These are phyloP conservation scores for Butorides virescens DNA, from an alignment of 2,113 vertebrate species.

Conservation along the genomic window DNA sequence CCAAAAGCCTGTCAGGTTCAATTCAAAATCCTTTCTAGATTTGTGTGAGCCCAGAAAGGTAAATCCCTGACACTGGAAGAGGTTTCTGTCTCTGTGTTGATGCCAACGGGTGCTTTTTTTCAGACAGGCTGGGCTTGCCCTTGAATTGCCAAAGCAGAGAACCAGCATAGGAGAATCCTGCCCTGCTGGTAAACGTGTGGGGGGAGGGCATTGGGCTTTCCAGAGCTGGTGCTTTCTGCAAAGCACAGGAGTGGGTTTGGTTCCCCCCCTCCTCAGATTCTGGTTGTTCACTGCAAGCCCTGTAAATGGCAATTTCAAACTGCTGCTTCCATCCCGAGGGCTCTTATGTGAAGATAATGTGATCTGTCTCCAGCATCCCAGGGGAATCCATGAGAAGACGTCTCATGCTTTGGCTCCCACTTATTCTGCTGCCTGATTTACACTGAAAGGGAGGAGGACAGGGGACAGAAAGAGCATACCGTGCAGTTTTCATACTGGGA, in stretches of 20 bases:
- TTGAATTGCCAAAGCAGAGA: neutral
- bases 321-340: neutral
- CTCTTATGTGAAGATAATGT: neutral
- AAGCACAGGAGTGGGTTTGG: neutral
- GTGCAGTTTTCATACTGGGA: neutral
- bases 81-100: neutral
- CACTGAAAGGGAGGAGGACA: neutral
- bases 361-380: neutral
- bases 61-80: neutral
- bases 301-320: neutral
- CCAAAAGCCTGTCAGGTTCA: neutral
- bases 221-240: neutral
- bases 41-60: neutral
- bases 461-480: neutral
- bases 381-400: neutral
- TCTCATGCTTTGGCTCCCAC: neutral
- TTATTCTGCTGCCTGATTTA: neutral
- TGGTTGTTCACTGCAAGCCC: neutral
- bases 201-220: neutral
- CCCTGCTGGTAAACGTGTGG: rapidly evolving
- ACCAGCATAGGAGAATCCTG: neutral
- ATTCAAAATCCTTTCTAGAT: neutral
- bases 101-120: neutral
- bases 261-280: neutral
- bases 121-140: neutral